Percentiles rank a stretch among this genome's conserved stretches.
Conservation (phyloP, 2,888 invertebrate genomes). For the Aspidapion aeneum region DNA sequence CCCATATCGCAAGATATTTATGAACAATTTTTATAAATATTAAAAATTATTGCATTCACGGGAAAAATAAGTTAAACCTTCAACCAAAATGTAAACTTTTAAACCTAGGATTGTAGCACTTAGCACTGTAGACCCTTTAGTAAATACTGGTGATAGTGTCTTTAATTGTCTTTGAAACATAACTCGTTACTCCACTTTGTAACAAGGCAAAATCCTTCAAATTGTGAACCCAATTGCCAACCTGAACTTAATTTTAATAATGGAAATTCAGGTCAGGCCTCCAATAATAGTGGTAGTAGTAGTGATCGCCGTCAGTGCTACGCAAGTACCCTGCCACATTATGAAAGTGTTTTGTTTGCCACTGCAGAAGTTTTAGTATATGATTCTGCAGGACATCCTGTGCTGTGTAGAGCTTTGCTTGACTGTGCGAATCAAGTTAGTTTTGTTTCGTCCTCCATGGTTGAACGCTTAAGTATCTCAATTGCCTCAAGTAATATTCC, state of each 20-base stretch:
- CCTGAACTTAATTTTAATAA: background rate
- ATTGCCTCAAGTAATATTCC: background rate
- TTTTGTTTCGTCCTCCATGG: background rate
- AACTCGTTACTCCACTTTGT: background rate
- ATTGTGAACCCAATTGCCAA: background rate
- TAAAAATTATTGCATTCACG: too few species aligned
- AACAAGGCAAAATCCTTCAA: background rate
- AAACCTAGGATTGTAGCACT: too few species aligned
- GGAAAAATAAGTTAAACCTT: too few species aligned
- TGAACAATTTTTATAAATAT: too few species aligned
- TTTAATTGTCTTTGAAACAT: background rate
- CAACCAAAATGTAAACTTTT: too few species aligned
- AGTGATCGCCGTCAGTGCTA: background rate
- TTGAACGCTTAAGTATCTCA: background rate
- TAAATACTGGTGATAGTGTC: too few species aligned
- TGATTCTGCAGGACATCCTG: background rate
- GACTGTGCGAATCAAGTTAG: background rate
- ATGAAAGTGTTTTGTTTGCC: background rate
- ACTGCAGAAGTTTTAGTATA: background rate
- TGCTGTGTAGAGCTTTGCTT: background rate
- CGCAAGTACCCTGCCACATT: background rate
- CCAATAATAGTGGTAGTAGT: background rate
- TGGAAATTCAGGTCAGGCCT: background rate
- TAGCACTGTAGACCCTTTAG: too few species aligned
- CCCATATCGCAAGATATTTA: too few species aligned